A percentile compares a stretch with the other conserved stretches of the same genome.
Evolutionary conservation across 1,140 invertebrate species (phyloP).

Genomic region (Hesperophylax magnus): DNA sequence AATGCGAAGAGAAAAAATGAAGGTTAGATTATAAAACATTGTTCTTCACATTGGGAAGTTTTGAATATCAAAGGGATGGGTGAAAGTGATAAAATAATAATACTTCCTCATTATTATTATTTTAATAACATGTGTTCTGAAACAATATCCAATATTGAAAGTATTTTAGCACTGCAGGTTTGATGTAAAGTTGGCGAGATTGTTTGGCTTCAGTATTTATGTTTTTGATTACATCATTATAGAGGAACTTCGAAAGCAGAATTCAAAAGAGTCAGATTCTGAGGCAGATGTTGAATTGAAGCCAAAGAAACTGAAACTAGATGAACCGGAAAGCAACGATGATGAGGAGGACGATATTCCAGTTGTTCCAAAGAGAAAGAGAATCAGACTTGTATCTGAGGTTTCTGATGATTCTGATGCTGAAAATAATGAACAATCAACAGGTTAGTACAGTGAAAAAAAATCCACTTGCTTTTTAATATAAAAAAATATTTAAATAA

Average conservation of each 20-base stretch:
- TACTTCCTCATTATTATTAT: too few relatives aligned
- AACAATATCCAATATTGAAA: too few relatives aligned
- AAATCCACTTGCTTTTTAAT: too few relatives aligned
- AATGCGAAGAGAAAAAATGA: slow-evolving; percentile 32
- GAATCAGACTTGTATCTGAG: slow-evolving; percentile 65
- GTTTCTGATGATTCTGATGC: slow-evolving; percentile 68
- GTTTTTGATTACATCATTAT: not conserved
- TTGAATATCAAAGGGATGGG: too few relatives aligned
- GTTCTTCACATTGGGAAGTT: slow-evolving; percentile 57
- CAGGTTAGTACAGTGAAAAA: slow-evolving; percentile 56
- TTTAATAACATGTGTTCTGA: too few relatives aligned
- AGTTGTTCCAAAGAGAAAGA: slow-evolving; percentile 61
- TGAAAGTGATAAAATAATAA: too few relatives aligned
- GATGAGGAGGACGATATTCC: slow-evolving; percentile 62
- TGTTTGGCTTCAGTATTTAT: too few relatives aligned
- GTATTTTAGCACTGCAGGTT: too few relatives aligned
- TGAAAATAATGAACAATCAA: slow-evolving; percentile 65
- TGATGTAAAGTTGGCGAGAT: too few relatives aligned
- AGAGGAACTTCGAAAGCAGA: not conserved
- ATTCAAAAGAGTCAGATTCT: slow-evolving; percentile 8
- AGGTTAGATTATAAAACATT: slow-evolving; percentile 57
- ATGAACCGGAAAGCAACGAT: slow-evolving; percentile 60
- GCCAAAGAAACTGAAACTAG: slow-evolving; percentile 58
- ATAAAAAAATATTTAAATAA: too few relatives aligned
- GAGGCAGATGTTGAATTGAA: slow-evolving; percentile 30